Evolutionary conservation across 1,140 invertebrate species (phyloP).

Genomic region (Drosophila yakuba): DNA sequence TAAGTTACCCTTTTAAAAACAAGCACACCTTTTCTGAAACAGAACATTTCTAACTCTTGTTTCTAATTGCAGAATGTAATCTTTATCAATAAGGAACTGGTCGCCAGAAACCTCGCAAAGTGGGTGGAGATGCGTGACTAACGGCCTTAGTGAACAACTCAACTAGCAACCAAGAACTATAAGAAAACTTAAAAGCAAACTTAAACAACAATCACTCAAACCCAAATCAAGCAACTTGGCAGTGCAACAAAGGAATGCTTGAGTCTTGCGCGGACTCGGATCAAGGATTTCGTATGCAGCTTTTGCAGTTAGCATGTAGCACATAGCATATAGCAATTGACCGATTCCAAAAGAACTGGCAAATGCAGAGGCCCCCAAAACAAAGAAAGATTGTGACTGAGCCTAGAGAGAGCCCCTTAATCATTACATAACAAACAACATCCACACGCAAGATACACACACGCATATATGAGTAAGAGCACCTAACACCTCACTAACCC

Average conservation of each 20-base stretch:
- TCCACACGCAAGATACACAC: conserved; percentile 25
- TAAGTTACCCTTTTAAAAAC: background rate
- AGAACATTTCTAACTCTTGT: conserved; percentile 15
- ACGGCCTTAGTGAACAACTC: conserved; percentile 65
- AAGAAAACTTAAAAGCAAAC: conserved; percentile 25
- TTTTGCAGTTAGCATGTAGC: background rate
- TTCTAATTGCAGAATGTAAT: conserved; percentile 87
- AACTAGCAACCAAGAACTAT: conserved; percentile 43
- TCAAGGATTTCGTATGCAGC: conserved; percentile 3
- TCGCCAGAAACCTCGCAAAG: conserved; percentile 88
- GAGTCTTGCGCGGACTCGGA: conserved; percentile 11
- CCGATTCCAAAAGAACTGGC: conserved; percentile 23
- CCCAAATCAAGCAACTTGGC: conserved; percentile 19
- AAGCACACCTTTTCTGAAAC: conserved; percentile 7
- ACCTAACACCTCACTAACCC: conserved; percentile 31
- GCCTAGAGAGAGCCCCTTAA: conserved; percentile 59
- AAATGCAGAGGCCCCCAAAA: conserved; percentile 15
- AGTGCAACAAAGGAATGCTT: conserved; percentile 23
- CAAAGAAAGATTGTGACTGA: conserved; percentile 56
- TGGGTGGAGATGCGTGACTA: conserved; percentile 86
- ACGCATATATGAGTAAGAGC: conserved; percentile 34
- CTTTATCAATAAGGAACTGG: conserved; percentile 89
- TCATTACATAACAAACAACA: conserved; percentile 46
- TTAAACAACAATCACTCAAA: conserved; percentile 30
- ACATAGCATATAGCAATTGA: conserved; percentile 1